These are phyloP conservation scores for Seira sanloemensis DNA, from an alignment of 2,888 invertebrate genomes.

Conservation along the genomic window DNA sequence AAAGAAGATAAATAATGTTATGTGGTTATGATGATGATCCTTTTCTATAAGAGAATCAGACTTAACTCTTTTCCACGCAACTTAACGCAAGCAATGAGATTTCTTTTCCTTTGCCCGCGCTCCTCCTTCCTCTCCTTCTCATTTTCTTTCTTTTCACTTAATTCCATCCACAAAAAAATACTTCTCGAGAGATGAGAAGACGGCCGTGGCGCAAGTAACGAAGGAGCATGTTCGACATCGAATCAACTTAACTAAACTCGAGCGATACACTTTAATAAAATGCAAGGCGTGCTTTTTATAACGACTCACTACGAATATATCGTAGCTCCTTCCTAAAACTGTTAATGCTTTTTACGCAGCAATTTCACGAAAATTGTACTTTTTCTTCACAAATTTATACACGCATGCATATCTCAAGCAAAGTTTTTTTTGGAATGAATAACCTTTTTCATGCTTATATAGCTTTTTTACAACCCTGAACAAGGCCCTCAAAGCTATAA, in stretches of 20 bases:
- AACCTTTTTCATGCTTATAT: neutral
- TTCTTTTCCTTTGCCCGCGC: constrained; percentile 45
- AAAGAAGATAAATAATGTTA: neutral
- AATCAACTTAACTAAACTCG: neutral
- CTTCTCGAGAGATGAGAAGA: constrained; percentile 16
- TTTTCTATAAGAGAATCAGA: neutral
- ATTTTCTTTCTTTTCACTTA: constrained; percentile 13
- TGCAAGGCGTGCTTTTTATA: no score
- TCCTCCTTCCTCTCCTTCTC: constrained; percentile 20
- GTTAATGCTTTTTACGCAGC: neutral
- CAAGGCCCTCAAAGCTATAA: no score
- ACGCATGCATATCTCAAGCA: neutral
- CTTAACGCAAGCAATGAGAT: constrained; percentile 62
- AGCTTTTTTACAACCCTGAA: no score
- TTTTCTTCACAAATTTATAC: neutral
- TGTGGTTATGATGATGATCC: neutral
- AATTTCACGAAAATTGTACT: neutral
- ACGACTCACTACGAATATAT: no score
- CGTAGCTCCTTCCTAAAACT: no score
- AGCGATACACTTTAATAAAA: neutral
- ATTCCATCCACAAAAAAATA: constrained; percentile 27
- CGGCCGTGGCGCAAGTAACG: no score
- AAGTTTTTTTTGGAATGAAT: neutral
- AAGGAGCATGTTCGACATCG: constrained; percentile 3
- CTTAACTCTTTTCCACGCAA: constrained; percentile 47